These are phyloP conservation scores for Drosophila mimica DNA, from an alignment of 2,888 invertebrate genomes.

Conservation along the genomic window DNA sequence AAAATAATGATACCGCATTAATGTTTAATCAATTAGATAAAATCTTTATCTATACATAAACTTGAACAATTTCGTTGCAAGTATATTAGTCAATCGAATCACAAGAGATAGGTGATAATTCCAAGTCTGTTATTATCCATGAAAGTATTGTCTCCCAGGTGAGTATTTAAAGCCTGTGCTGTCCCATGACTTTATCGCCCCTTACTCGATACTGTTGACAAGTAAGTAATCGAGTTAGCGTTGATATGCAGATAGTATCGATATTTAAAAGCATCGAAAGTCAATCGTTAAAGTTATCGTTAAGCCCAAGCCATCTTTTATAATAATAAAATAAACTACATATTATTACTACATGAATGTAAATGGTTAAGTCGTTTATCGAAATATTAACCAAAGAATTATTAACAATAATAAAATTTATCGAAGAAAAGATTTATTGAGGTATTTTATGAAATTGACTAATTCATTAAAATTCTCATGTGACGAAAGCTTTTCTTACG, in stretches of 20 bases:
- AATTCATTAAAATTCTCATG: background rate
- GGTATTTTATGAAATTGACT: background rate
- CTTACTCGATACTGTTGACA: background rate
- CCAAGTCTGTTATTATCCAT: background rate
- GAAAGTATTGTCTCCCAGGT: too few species aligned
- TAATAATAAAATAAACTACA: background rate
- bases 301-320: background rate
- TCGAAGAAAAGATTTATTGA: background rate
- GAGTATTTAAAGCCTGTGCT: too few species aligned
- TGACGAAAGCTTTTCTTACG: too few species aligned
- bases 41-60: background rate
- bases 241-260: too few species aligned
- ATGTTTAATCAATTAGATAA: slow-evolving; percentile 31
- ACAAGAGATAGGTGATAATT: background rate
- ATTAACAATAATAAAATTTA: background rate
- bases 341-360: background rate
- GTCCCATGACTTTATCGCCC: too few species aligned
- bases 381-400: background rate
- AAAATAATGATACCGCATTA: slow-evolving; percentile 5
- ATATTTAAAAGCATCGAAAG: background rate
- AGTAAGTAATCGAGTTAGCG: background rate
- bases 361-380: background rate
- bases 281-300: background rate
- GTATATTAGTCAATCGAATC: background rate
- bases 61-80: background rate